Evolutionary conservation across 2,113 vertebrate species (phyloP), one percentile per base, ranked within the genome.

Genomic region (Urocynchramus pylzowi): DNA sequence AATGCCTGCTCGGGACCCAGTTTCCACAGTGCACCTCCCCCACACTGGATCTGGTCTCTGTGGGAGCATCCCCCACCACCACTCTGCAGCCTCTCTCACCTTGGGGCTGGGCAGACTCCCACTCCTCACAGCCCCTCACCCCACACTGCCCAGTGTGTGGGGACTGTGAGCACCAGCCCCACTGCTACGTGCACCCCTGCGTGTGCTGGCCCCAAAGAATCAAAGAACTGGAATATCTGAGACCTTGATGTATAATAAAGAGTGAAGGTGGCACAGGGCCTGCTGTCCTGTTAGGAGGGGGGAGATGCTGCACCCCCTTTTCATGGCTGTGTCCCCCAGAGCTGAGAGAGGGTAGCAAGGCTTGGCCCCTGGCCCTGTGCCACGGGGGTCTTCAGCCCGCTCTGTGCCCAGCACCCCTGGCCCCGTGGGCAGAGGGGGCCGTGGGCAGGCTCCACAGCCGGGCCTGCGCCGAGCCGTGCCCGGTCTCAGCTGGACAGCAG

Each of bases 141-240:
- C 57, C 16, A 18, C 45, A 19, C n/a, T 6, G 2, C 26, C 63
- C 88, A 28, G 30, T 1, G 1, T 8, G 1, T 1, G 7, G 41
- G 35, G 47, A 60, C 79, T 53, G n/a, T 17, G 5, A 52, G 39
- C 77, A 63, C n/a, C 49, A 53, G 50, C 53, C 86, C 65, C 41
- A 21, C 18, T 0, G 15, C 45, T 19, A 0, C 13, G 30, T 42
- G 71, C 67, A 27, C 30, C 71, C 49, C 60, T 53, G 60, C 23
- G 56, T 21, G 4, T 26, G 65, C 67, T 71, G 76, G 63, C 75
- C 56, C 77, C 8, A 6, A 65, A 30, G 75, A 87, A 86, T 85
- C 81, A 52, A 85, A 94, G 70, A 92, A 95, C 94, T 96, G 90
- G 93, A 94, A 60, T 84, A 90, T 78, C 80, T 68, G 74, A 90